A percentile compares a stretch with the other conserved stretches of the same genome.
phyloP scores from a whole-genome alignment of 2,888 invertebrate genomes.

The Xylota sylvarum region DNA sequence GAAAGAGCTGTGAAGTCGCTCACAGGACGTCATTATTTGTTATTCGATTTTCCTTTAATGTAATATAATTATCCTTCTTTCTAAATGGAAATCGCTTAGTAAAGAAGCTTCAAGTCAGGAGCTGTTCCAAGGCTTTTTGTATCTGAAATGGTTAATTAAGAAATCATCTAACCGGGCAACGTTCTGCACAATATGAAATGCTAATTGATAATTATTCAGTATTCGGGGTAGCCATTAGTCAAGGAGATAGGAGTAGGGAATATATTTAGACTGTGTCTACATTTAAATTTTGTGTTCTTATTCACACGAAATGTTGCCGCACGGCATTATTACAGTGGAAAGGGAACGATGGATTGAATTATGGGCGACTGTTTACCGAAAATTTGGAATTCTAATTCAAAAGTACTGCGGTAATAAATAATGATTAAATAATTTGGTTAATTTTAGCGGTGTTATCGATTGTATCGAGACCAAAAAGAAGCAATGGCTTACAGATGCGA shows the following conservation, averaged over 20 bases:
- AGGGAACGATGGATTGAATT: not conserved
- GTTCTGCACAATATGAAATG: constrained; percentile 46
- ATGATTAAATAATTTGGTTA: constrained; percentile 36
- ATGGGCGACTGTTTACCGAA: constrained; percentile 8
- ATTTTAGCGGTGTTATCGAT: constrained; percentile 19
- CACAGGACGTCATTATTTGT: constrained; percentile 14
- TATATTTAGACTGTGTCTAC: constrained; percentile 21
- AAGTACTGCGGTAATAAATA: constrained; percentile 29
- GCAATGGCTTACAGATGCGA: constrained; percentile 6
- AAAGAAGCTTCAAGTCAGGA: constrained; percentile 25
- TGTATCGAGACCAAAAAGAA: constrained; percentile 3
- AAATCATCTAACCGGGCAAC: constrained; percentile 11
- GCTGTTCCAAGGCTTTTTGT: constrained; percentile 6
- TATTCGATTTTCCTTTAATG: constrained; percentile 35
- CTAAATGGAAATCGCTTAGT: constrained; percentile 13
- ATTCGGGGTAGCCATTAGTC: constrained; percentile 20
- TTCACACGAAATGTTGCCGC: constrained; percentile 8
- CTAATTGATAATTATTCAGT: constrained; percentile 52
- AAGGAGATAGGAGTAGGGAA: not conserved
- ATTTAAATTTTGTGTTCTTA: constrained; percentile 12
- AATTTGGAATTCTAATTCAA: constrained; percentile 14
- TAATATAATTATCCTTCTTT: constrained; percentile 45
- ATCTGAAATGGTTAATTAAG: constrained; percentile 35
- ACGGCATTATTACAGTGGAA: not conserved
- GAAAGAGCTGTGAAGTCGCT: constrained; percentile 10